phyloP scores from a whole-genome alignment of 2,888 invertebrate genomes.

The Lapara coniferarum region DNA sequence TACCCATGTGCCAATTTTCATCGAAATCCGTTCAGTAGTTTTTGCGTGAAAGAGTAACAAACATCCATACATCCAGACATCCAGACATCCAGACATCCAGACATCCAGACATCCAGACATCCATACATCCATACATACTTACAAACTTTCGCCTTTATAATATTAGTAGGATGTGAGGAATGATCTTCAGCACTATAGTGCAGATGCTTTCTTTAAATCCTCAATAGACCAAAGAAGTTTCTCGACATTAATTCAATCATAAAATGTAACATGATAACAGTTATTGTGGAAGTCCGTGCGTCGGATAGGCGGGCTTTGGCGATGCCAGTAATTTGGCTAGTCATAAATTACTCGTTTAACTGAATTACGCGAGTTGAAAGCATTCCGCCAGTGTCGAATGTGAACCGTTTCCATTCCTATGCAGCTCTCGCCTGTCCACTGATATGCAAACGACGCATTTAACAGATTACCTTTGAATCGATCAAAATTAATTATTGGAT shows the following conservation, averaged over 20 bases:
- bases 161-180: too few relatives aligned
- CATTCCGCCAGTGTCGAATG: conserved; percentile 72
- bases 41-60: too few relatives aligned
- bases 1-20: too few relatives aligned
- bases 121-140: too few relatives aligned
- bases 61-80: too few relatives aligned
- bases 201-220: too few relatives aligned
- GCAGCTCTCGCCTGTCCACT: conserved; percentile 57
- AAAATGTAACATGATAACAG: conserved; percentile 38
- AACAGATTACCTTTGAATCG: conserved; percentile 69
- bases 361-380: conserved; percentile 81
- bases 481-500: conserved; percentile 63
- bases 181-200: too few relatives aligned
- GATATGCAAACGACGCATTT: conserved; percentile 66
- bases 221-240: too few relatives aligned
- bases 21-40: too few relatives aligned
- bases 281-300: conserved; percentile 47
- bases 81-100: too few relatives aligned
- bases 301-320: conserved; percentile 63
- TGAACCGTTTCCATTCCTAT: conserved; percentile 63
- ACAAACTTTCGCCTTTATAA: too few relatives aligned
- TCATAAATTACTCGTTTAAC: conserved; percentile 83
- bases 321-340: conserved; percentile 78
- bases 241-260: conserved; percentile 26
- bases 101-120: too few relatives aligned